phyloP scores from a whole-genome alignment of 2,888 invertebrate genomes.

The Mythimna ferrago region DNA sequence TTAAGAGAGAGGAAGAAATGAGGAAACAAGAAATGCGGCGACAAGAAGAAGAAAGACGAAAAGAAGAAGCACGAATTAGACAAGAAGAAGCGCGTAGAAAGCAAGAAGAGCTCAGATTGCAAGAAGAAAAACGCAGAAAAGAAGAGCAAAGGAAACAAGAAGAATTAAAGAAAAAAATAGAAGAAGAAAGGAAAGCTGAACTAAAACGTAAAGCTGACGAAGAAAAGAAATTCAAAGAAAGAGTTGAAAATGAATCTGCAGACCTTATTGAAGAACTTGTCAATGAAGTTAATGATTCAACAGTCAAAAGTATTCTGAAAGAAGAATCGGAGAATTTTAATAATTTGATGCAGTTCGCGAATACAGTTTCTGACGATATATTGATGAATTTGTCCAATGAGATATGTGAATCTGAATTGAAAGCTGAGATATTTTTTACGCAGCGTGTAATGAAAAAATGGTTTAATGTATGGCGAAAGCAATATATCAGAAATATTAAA shows the following conservation, averaged over 20 bases:
- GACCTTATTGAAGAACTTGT: slow-evolving; percentile 78
- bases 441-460: slow-evolving; percentile 82
- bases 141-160: slow-evolving; percentile 78
- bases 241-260: slow-evolving; percentile 80
- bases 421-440: slow-evolving; percentile 80
- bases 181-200: slow-evolving; percentile 80
- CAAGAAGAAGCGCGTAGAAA: slow-evolving; percentile 64
- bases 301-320: slow-evolving; percentile 71
- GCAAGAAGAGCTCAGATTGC: slow-evolving; percentile 65
- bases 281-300: slow-evolving; percentile 77
- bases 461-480: slow-evolving; percentile 81
- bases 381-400: slow-evolving; percentile 77
- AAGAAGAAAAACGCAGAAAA: slow-evolving; percentile 76
- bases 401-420: slow-evolving; percentile 80
- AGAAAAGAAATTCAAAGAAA: slow-evolving; percentile 77
- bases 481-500: slow-evolving; percentile 79
- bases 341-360: slow-evolving; percentile 74
- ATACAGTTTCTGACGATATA: slow-evolving; percentile 75
- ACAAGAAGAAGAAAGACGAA: slow-evolving; percentile 65
- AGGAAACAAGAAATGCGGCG: slow-evolving; percentile 66
- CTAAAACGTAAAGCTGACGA: slow-evolving; percentile 78
- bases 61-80: slow-evolving; percentile 64
- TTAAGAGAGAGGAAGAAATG: slow-evolving; percentile 65
- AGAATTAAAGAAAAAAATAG: slow-evolving; percentile 77
- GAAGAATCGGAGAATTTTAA: slow-evolving; percentile 79